A percentile compares a stretch with the other conserved stretches of the same genome.
phyloP scores from a whole-genome alignment of 2,888 invertebrate genomes.

The Torymus texanus region DNA sequence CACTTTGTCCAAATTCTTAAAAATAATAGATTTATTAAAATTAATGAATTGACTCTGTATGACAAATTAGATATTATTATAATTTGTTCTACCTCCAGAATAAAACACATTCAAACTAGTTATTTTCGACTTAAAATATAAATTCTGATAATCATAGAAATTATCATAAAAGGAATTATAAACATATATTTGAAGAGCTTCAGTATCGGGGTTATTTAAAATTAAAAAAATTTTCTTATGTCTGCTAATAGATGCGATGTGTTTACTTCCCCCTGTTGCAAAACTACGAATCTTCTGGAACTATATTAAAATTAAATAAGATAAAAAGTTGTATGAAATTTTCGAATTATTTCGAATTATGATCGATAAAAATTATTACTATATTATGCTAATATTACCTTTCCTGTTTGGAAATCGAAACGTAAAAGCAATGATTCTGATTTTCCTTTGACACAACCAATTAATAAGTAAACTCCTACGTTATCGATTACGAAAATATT shows the following conservation, averaged over 20 bases:
- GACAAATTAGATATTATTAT: neutral
- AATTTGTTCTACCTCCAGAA: constrained; percentile 61
- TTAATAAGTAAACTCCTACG: constrained; percentile 58
- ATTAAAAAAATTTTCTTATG: constrained; percentile 63
- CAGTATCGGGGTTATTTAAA: constrained; percentile 63
- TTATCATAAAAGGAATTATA: constrained; percentile 62
- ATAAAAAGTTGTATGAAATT: neutral
- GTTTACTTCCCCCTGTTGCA: constrained; percentile 62
- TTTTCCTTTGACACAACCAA: constrained; percentile 62
- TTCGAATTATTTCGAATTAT: neutral
- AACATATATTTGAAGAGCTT: constrained; percentile 64
- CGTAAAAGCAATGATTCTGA: constrained; percentile 62
- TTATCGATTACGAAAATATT: constrained; percentile 61
- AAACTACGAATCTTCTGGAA: constrained; percentile 63
- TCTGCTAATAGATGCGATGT: constrained; percentile 61
- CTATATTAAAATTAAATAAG: constrained; percentile 53
- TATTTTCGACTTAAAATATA: constrained; percentile 62
- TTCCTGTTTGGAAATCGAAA: constrained; percentile 55
- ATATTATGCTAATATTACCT: constrained; percentile 53
- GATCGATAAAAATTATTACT: neutral
- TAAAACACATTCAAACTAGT: constrained; percentile 64
- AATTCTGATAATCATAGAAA: constrained; percentile 66
- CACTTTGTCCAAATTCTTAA: constrained; percentile 61
- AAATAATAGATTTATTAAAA: constrained; percentile 9
- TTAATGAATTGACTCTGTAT: neutral